A percentile compares a stretch with the other conserved stretches of the same genome.
Conservation (phyloP, 1,140 invertebrate species). For the Coenobita brevimanus region DNA sequence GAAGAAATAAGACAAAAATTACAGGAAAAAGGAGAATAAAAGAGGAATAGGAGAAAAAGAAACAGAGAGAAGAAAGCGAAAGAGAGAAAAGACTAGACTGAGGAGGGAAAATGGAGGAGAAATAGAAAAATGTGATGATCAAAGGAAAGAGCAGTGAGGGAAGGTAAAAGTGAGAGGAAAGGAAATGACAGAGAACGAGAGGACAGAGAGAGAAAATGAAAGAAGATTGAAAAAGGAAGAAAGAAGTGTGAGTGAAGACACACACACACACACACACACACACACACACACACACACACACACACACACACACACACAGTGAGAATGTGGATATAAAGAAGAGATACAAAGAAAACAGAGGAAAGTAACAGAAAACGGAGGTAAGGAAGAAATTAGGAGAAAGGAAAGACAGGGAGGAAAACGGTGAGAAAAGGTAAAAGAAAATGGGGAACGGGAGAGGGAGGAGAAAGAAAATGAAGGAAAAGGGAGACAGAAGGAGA, state of each 20-base stretch:
- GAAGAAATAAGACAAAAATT: neutral
- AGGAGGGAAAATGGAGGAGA: neutral
- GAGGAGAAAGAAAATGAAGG: neutral
- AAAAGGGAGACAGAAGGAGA: neutral
- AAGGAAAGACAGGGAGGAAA: too few relatives aligned
- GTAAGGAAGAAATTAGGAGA: neutral
- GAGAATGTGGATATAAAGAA: neutral
- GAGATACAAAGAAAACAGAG: neutral
- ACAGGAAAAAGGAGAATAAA: neutral
- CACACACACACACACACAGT: neutral
- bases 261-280: constrained; percentile 1
- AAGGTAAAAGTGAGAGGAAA: neutral
- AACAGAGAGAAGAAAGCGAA: neutral
- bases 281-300: constrained; percentile 1
- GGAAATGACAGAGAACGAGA: neutral
- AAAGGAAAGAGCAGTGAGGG: neutral
- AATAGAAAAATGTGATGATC: neutral
- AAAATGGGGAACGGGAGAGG: neutral
- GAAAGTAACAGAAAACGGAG: neutral
- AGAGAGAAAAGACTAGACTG: neutral
- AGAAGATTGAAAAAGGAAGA: neutral
- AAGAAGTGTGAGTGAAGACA: neutral
- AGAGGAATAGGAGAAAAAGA: neutral
- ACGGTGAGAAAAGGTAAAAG: too few relatives aligned
- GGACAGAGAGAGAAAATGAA: neutral